Evolutionary conservation across 1,140 invertebrate genomes (phyloP).

Genomic region (Philotrypesis tridentata): DNA sequence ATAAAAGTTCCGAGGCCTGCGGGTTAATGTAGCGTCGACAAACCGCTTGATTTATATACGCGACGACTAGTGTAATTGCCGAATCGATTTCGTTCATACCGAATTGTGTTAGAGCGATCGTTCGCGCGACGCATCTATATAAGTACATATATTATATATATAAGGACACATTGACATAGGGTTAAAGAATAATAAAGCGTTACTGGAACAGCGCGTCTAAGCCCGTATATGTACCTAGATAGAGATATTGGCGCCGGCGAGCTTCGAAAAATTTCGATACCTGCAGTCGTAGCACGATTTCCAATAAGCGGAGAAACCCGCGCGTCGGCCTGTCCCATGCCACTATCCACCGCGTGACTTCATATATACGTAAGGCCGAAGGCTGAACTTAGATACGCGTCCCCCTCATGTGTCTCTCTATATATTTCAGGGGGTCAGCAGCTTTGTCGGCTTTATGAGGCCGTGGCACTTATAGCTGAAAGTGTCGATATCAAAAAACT

Average conservation of each 20-base stretch:
- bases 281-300: slow-evolving; percentile 56
- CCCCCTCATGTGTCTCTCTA: not conserved
- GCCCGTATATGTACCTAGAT: too few species aligned
- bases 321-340: not conserved
- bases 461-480: not conserved
- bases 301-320: slow-evolving; percentile 60
- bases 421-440: not conserved
- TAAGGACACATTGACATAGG: too few species aligned
- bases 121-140: too few species aligned
- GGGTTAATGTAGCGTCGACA: slow-evolving; percentile 4
- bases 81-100: not conserved
- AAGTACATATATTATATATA: too few species aligned
- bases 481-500: not conserved
- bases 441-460: not conserved
- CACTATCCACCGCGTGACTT: not conserved
- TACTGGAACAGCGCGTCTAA: too few species aligned
- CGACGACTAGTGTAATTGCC: not conserved
- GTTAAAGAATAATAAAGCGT: too few species aligned
- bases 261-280: not conserved
- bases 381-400: not conserved
- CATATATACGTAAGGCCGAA: not conserved
- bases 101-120: too few species aligned
- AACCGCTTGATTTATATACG: slow-evolving; percentile 18
- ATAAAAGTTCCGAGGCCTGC: slow-evolving; percentile 1
- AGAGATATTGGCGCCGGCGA: too few species aligned